These are phyloP conservation scores for Prunella himalayana DNA, from an alignment of 2,113 vertebrate species.

Conservation along the genomic window DNA sequence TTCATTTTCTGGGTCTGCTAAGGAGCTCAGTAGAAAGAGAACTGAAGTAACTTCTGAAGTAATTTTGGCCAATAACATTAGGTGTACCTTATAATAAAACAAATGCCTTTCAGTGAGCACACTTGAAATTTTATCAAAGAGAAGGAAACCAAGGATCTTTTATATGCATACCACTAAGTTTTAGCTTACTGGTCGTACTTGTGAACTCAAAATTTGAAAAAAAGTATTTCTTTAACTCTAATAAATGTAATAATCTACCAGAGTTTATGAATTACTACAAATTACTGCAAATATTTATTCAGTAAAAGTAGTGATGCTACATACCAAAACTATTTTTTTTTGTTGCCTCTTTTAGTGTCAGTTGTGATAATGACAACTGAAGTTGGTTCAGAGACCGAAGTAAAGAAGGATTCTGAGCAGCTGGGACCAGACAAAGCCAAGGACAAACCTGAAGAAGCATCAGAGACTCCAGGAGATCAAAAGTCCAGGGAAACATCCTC, in stretches of 20 bases:
- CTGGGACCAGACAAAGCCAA: constrained; percentile 56
- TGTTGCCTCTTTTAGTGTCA: constrained; percentile 72
- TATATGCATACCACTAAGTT: neutral
- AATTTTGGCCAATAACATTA: neutral
- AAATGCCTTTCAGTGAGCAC: neutral
- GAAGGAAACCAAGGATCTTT: neutral
- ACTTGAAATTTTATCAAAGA: neutral
- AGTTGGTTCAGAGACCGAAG: constrained; percentile 82
- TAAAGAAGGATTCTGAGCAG: constrained; percentile 84
- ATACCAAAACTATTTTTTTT: neutral
- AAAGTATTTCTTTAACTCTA: neutral
- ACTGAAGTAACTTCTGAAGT: neutral
- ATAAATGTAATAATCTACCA: neutral
- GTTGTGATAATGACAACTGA: constrained; percentile 89
- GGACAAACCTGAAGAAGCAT: constrained; percentile 59
- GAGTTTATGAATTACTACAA: neutral
- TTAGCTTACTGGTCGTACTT: neutral
- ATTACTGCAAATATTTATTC: neutral
- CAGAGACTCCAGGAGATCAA: constrained; percentile 53
- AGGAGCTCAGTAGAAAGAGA: neutral
- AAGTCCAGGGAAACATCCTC: neutral
- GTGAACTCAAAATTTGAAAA: neutral
- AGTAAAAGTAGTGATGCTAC: neutral
- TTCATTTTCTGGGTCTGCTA: neutral
- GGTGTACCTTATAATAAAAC: neutral